Conservation (phyloP, 2,797 vertebrate species). For the Tapera naevia region DNA sequence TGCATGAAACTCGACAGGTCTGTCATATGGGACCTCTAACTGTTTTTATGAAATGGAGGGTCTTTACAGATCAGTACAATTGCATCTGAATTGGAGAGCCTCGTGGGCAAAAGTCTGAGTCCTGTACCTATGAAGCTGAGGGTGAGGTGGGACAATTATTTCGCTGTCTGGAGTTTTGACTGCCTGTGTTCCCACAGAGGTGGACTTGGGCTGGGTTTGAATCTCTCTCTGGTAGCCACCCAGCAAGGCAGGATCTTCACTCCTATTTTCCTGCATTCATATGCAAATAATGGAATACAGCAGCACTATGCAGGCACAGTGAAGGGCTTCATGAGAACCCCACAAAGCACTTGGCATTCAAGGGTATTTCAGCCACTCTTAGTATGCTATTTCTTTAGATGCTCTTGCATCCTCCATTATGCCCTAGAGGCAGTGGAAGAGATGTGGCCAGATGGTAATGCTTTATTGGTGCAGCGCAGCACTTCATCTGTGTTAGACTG, state of each 20-base stretch:
- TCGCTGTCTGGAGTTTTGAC: neutral
- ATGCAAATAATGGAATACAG: neutral
- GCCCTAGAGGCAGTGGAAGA: neutral
- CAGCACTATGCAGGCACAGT: neutral
- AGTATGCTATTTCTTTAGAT: neutral
- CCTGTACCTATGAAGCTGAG: neutral
- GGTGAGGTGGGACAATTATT: neutral
- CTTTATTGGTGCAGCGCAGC: neutral
- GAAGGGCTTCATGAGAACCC: neutral
- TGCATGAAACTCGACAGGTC: rapidly evolving
- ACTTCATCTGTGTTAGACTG: neutral
- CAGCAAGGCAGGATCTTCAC: neutral
- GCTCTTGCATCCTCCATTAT: neutral
- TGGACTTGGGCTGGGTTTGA: neutral
- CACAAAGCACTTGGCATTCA: neutral
- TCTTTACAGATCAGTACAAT: no score
- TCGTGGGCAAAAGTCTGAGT: neutral
- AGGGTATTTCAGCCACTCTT: neutral
- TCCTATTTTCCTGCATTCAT: neutral
- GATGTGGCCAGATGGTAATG: neutral
- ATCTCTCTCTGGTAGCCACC: neutral
- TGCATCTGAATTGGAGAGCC: neutral
- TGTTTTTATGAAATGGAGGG: neutral
- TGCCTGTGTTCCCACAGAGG: neutral
- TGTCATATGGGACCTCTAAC: neutral